These are phyloP conservation scores for Naso thynnoides DNA, from an alignment of 2,797 vertebrate genomes.

Conservation along the genomic window DNA sequence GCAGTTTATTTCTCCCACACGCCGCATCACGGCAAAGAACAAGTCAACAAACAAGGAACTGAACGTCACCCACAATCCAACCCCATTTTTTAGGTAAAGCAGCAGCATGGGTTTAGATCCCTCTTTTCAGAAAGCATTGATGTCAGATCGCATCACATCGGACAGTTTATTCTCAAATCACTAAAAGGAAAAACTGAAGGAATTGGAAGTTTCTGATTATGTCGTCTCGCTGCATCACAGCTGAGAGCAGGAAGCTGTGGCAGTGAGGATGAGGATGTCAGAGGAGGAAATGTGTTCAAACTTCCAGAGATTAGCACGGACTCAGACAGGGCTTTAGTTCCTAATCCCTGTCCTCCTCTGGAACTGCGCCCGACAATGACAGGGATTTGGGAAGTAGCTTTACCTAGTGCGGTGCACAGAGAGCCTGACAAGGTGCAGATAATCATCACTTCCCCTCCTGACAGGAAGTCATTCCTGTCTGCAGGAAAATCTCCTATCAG, in stretches of 20 bases:
- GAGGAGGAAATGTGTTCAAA: constrained; percentile 43
- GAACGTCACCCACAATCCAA: constrained; percentile 20
- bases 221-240: constrained; percentile 9
- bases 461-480: constrained; percentile 58
- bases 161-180: constrained; percentile 19
- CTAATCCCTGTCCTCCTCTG: constrained; percentile 32
- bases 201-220: constrained; percentile 25
- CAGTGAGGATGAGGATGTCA: constrained; percentile 34
- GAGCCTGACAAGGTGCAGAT: constrained; percentile 47
- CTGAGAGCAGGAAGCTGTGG: constrained; percentile 11
- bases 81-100: background rate
- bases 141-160: constrained; percentile 6
- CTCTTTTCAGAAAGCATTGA: constrained; percentile 14
- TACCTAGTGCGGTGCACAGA: constrained; percentile 25
- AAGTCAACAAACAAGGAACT: constrained; percentile 26
- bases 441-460: constrained; percentile 55
- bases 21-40: background rate
- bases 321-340: constrained; percentile 28
- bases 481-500: constrained; percentile 20
- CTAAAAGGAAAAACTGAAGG: constrained; percentile 24
- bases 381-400: constrained; percentile 40
- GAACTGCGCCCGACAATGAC: constrained; percentile 32
- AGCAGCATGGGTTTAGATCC: background rate
- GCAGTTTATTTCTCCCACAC: constrained; percentile 18
- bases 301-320: constrained; percentile 44